These are phyloP conservation scores for Drosophila kambysellisi DNA, from an alignment of 2,888 invertebrate genomes.

Conservation along the genomic window DNA sequence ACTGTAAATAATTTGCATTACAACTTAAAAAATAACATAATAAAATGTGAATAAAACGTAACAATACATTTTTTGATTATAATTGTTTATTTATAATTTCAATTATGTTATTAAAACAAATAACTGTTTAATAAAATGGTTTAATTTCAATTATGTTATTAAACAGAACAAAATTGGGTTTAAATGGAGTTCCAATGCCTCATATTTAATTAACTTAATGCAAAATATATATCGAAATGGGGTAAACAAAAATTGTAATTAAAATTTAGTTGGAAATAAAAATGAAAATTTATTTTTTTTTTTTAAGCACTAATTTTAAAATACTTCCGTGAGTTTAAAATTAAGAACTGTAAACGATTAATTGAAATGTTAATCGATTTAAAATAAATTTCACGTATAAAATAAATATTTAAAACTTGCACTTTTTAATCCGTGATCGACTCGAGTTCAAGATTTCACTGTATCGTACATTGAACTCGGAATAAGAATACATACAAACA, in stretches of 20 bases:
- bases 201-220: not conserved
- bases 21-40: not conserved
- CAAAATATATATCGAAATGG: not conserved
- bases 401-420: not conserved
- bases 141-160: not conserved
- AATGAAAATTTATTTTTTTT: not conserved
- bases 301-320: not conserved
- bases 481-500: not conserved
- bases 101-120: too few relatives aligned
- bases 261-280: not conserved
- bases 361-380: not conserved
- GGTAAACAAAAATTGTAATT: not conserved
- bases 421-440: not conserved
- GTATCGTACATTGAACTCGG: slow-evolving; percentile 5
- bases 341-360: not conserved
- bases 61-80: not conserved
- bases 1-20: not conserved
- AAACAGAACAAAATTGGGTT: not conserved
- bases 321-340: too few relatives aligned
- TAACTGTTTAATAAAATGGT: too few relatives aligned
- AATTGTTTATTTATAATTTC: not conserved
- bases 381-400: not conserved
- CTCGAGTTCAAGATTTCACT: not conserved
- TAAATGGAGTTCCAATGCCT: not conserved
- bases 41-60: not conserved